Conservation (phyloP, 2,888 invertebrate genomes). For the Xestia ashworthii region DNA sequence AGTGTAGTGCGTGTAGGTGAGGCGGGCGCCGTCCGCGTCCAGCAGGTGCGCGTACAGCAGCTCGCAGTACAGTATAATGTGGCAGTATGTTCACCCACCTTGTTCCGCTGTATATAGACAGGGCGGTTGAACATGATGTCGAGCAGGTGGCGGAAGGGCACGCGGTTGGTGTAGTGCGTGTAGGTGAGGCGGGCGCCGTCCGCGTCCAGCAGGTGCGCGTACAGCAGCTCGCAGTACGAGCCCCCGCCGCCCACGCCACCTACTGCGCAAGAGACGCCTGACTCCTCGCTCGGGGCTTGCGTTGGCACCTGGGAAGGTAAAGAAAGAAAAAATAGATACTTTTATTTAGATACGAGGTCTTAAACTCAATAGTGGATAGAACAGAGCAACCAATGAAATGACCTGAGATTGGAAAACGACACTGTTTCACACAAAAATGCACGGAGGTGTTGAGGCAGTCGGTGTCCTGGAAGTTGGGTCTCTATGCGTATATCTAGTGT, state of each 20-base stretch:
- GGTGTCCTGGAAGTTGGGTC: too few species aligned
- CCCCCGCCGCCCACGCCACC: constrained; percentile 60
- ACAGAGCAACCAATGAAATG: neutral
- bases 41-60: constrained; percentile 95
- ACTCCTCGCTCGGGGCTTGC: constrained; percentile 91
- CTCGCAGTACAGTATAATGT: constrained; percentile 91
- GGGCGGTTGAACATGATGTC: constrained; percentile 96
- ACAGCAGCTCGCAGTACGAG: constrained; percentile 94
- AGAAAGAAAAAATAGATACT: neutral
- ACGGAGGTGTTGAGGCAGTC: too few species aligned
- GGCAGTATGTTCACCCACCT: constrained; percentile 77
- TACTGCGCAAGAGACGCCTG: constrained; percentile 67
- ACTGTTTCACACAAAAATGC: neutral
- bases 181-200: constrained; percentile 95
- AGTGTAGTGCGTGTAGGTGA: constrained; percentile 95
- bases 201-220: constrained; percentile 95
- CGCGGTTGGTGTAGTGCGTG: constrained; percentile 94
- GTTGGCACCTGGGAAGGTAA: constrained; percentile 92
- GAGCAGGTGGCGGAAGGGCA: constrained; percentile 93
- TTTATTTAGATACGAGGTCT: neutral
- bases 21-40: constrained; percentile 94
- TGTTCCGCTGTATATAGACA: constrained; percentile 94
- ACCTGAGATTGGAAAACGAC: neutral
- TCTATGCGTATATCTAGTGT: neutral
- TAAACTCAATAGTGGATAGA: neutral